These are phyloP conservation scores for Alouatta palliata DNA, from an alignment of 2,113 vertebrate species.

Conservation along the genomic window DNA sequence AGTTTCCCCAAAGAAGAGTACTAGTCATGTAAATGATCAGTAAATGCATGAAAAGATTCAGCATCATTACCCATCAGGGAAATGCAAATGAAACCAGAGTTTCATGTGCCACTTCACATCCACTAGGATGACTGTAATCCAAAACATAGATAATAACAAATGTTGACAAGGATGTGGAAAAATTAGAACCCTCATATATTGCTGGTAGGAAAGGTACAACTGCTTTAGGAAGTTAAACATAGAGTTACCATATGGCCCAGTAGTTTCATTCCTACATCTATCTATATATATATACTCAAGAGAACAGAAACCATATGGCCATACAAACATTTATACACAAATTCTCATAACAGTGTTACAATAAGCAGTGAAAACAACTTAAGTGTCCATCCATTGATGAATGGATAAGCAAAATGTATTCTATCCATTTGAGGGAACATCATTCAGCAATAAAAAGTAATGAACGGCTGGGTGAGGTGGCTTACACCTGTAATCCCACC, in stretches of 20 bases:
- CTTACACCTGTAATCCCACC: no score
- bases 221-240: neutral
- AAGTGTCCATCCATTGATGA: no score
- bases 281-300: accelerated
- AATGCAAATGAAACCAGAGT: neutral
- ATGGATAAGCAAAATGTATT: neutral
- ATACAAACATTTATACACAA: neutral
- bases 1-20: neutral
- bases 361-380: neutral
- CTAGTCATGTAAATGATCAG: neutral
- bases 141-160: neutral
- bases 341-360: neutral
- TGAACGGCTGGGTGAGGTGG: no score
- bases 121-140: neutral
- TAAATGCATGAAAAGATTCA: neutral
- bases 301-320: neutral
- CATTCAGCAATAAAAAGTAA: neutral
- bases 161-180: neutral
- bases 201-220: neutral
- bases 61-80: neutral
- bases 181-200: accelerated
- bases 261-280: neutral
- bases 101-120: neutral
- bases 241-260: neutral
- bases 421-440: neutral